Evolutionary conservation across 2,888 invertebrate genomes (phyloP), one percentile per base, ranked within the genome.

Genomic region (Trachelus stipa): DNA sequence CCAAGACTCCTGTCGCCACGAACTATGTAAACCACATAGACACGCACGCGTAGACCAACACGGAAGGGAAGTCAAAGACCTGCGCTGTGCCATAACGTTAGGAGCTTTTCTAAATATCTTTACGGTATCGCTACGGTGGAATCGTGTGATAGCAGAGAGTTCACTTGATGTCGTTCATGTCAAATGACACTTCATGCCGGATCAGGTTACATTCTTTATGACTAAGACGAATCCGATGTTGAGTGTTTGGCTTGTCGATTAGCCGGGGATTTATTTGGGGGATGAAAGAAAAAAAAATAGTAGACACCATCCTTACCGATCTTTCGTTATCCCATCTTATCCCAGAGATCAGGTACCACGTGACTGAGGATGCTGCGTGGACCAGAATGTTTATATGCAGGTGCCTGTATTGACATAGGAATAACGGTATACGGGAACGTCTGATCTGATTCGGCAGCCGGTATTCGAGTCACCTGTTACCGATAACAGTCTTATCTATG

Each of bases 41-140:
- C 15, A 0, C 15, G 37, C 3, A 37, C 0, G 4, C 37, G 56
- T 1, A 12, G 1, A 35, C 3, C 56, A 23, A 9, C 23, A 9
- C 56, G 56, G 56, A 23, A 56, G 23, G 23, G 75, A 76, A 81
- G 73, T 77, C 77, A 69, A 73, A 78, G 84, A 83, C 83, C 82
- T 79, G 23, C 23, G 56, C 56, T 23, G 23, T 56, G 56, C 23
- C 23, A 6, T 40, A 40, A 9, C 68, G 79, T 85, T 80, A 80
- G 85, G 83, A 83, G 84, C 86, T 88, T 56, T 85, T 83, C 85
- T 83, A 88, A 88, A 89, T 87, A 89, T 88, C 88, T 83, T 87
- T 85, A 73, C 71, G 75, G 73, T 68, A 78, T 78, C 75, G 75
- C 56, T 34, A 69, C 30, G 37, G 34, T 30, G 35, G 79, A 78